These are phyloP conservation scores for Microcaecilia unicolor DNA, from an alignment of 2,797 vertebrate genomes.

Conservation along the genomic window DNA sequence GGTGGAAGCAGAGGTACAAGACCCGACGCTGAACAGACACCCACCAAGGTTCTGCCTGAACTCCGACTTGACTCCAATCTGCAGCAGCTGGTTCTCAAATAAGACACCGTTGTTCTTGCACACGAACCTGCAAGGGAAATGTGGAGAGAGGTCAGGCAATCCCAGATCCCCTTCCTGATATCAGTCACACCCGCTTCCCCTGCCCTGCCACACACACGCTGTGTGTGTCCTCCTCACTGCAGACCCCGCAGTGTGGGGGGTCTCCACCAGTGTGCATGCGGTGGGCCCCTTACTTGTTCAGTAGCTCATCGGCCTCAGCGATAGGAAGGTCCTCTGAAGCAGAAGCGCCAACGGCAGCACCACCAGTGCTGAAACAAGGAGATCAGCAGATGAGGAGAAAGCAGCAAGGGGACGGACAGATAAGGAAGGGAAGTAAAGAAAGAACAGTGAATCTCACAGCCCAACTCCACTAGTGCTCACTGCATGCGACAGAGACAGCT, in stretches of 20 bases:
- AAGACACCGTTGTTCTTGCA: constrained; percentile 90
- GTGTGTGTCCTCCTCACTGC: neutral
- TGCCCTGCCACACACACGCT: neutral
- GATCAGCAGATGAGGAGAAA: neutral
- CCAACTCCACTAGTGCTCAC: too few species aligned
- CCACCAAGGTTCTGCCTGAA: constrained; percentile 86
- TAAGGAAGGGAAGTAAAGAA: neutral
- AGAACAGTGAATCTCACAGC: too few species aligned
- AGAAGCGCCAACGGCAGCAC: constrained; percentile 50
- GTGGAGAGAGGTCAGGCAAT: neutral
- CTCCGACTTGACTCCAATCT: constrained; percentile 88
- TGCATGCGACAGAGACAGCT: too few species aligned
- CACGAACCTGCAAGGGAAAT: constrained; percentile 62
- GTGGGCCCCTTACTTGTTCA: constrained; percentile 78
- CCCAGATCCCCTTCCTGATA: neutral
- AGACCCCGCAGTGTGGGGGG: neutral
- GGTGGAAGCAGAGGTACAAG: too few species aligned
- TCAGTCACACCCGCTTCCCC: neutral
- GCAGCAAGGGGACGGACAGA: neutral
- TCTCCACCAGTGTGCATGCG: too few species aligned
- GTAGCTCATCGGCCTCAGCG: constrained; percentile 87
- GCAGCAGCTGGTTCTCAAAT: constrained; percentile 86
- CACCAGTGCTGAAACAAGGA: constrained; percentile 43
- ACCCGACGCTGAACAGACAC: neutral
- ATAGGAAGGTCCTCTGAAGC: constrained; percentile 74